These are phyloP conservation scores for Euplagia quadripunctaria DNA, from an alignment of 2,888 invertebrate species.

Conservation along the genomic window DNA sequence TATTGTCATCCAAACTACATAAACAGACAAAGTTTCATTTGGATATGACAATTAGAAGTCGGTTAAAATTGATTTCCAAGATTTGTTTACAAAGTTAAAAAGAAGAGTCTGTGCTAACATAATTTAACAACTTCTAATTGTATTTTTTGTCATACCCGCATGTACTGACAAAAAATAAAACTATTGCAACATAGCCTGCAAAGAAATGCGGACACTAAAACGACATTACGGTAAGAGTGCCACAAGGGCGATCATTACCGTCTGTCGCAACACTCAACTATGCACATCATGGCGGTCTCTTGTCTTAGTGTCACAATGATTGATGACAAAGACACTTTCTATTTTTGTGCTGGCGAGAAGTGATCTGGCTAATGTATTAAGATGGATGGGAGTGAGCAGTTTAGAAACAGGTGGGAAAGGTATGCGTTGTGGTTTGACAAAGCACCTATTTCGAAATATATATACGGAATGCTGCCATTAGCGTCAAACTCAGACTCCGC, in stretches of 20 bases:
- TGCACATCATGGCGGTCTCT: constrained; percentile 7
- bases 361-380: constrained; percentile 37
- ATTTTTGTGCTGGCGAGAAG: constrained; percentile 39
- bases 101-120: too few relatives aligned
- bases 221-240: neutral
- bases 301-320: constrained; percentile 37
- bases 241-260: neutral
- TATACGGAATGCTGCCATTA: too few relatives aligned
- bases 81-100: too few relatives aligned
- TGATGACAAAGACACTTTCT: constrained; percentile 48
- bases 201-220: neutral
- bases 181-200: neutral
- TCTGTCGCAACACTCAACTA: constrained; percentile 15
- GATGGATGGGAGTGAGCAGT: constrained; percentile 7
- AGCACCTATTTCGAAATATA: neutral
- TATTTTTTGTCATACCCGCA: too few relatives aligned
- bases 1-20: too few relatives aligned
- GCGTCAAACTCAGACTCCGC: neutral
- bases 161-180: too few relatives aligned
- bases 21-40: too few relatives aligned
- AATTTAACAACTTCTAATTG: too few relatives aligned
- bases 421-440: neutral
- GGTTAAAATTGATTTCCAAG: too few relatives aligned
- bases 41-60: too few relatives aligned
- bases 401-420: neutral